Conservation (phyloP, 2,113 vertebrate species). For the Oncorhynchus keta region DNA sequence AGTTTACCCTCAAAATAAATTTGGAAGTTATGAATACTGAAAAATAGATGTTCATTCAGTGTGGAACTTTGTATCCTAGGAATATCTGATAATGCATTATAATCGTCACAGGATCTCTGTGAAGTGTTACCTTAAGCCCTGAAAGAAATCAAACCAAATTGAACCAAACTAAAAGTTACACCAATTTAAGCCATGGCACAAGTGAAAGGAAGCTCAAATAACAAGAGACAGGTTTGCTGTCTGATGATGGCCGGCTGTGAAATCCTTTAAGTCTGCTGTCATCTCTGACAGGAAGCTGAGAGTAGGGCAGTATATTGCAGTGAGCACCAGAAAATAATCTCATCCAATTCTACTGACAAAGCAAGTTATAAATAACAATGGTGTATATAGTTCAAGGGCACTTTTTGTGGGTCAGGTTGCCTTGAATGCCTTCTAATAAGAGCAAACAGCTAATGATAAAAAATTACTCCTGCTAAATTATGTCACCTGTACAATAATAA, state of each 20-base stretch:
- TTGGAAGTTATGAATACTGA: too few relatives aligned
- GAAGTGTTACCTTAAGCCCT: neutral
- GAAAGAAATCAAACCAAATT: neutral
- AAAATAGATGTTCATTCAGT: too few relatives aligned
- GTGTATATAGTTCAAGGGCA: slow-evolving; percentile 26
- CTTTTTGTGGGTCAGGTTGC: slow-evolving; percentile 39
- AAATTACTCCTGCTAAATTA: neutral
- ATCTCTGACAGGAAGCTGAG: neutral
- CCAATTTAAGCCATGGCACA: neutral
- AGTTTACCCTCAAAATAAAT: too few relatives aligned
- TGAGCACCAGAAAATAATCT: neutral
- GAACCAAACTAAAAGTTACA: neutral
- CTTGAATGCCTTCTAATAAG: slow-evolving; percentile 8
- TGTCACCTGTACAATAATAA: slow-evolving; percentile 6
- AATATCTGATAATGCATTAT: too few relatives aligned
- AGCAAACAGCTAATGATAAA: slow-evolving; percentile 10
- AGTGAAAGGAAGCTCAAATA: neutral
- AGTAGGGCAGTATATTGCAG: slow-evolving; percentile 6
- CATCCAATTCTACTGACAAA: slow-evolving; percentile 32
- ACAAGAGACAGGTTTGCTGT: neutral
- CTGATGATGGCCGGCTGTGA: neutral
- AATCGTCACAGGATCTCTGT: neutral
- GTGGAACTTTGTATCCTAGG: too few relatives aligned
- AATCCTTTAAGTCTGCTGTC: neutral
- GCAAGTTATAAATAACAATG: slow-evolving; percentile 37